These are phyloP conservation scores for Echeneis naucrates DNA, from an alignment of 2,797 vertebrate genomes.

Conservation along the genomic window DNA sequence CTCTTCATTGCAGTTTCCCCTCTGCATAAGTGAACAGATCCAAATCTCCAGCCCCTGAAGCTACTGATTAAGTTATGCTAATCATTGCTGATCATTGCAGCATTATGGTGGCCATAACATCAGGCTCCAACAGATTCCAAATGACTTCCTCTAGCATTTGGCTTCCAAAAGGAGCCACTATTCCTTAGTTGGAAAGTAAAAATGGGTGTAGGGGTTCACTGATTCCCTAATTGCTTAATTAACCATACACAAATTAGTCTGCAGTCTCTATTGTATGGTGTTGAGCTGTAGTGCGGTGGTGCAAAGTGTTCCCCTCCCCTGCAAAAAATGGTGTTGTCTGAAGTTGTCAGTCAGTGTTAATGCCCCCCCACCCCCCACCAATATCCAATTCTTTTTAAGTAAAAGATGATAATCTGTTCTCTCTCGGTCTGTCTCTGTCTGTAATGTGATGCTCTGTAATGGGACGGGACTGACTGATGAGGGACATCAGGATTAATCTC, in stretches of 20 bases:
- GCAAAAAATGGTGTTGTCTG: conserved; percentile 33
- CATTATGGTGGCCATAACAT: conserved; percentile 39
- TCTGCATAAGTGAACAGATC: conserved; percentile 58
- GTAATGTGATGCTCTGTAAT: conserved; percentile 67
- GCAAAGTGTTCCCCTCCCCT: conserved; percentile 25
- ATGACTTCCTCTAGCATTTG: conserved; percentile 7
- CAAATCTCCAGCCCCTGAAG: conserved; percentile 63
- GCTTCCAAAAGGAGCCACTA: conserved; percentile 30
- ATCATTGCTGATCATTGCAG: conserved; percentile 64
- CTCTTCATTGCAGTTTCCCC: conserved; percentile 44
- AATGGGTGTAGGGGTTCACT: conserved; percentile 39
- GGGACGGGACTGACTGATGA: conserved; percentile 76
- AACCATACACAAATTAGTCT: conserved; percentile 67
- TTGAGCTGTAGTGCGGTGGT: conserved; percentile 20
- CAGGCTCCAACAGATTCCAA: conserved; percentile 21
- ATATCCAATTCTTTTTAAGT: conserved; percentile 60
- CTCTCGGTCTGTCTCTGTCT: conserved; percentile 51
- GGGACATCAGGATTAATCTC: conserved; percentile 79
- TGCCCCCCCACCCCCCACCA: conserved; percentile 19
- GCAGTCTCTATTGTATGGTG: conserved; percentile 39
- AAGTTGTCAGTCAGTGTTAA: conserved; percentile 47
- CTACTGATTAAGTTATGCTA: conserved; percentile 72
- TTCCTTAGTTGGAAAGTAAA: conserved; percentile 25
- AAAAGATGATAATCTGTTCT: conserved; percentile 72
- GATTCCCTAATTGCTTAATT: conserved; percentile 65